These are phyloP conservation scores for Orthosia incerta DNA, from an alignment of 2,888 invertebrate genomes.

Conservation along the genomic window DNA sequence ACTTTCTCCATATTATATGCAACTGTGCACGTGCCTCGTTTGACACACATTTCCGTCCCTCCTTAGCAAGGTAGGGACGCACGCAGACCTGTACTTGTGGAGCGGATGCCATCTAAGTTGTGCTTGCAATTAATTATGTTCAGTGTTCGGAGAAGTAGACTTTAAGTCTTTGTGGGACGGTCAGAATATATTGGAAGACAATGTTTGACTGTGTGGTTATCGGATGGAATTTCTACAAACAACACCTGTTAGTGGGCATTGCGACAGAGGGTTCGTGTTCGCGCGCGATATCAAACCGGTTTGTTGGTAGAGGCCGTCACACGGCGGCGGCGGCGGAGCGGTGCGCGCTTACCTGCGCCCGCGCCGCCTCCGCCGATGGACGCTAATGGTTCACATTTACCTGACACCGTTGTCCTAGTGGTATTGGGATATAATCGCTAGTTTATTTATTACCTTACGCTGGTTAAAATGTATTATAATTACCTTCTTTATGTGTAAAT, in stretches of 20 bases:
- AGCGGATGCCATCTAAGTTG: constrained; percentile 42
- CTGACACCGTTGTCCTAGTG: constrained; percentile 85
- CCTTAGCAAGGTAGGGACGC: constrained; percentile 29
- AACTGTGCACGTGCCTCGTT: constrained; percentile 77
- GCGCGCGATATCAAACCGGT: constrained; percentile 85
- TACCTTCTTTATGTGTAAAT: neutral
- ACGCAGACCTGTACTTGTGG: constrained; percentile 26
- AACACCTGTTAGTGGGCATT: constrained; percentile 84
- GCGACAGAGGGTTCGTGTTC: constrained; percentile 80
- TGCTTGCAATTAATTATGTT: constrained; percentile 29
- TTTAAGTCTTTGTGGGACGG: constrained; percentile 22
- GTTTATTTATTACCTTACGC: constrained; percentile 54
- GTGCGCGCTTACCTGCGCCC: constrained; percentile 50
- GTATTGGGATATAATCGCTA: constrained; percentile 76
- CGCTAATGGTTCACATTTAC: constrained; percentile 74
- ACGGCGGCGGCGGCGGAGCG: constrained; percentile 33
- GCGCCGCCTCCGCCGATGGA: constrained; percentile 62
- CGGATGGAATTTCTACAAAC: constrained; percentile 83
- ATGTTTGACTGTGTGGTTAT: constrained; percentile 72
- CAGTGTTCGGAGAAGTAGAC: neutral
- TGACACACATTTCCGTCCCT: constrained; percentile 82
- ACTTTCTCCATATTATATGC: constrained; percentile 83
- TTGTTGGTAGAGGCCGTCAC: constrained; percentile 62
- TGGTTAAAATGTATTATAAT: constrained; percentile 27
- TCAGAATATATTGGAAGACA: constrained; percentile 63